Base-by-base conservation (phyloP, 2,113 vertebrate genomes). In the Stigmatopora argus region DNA sequence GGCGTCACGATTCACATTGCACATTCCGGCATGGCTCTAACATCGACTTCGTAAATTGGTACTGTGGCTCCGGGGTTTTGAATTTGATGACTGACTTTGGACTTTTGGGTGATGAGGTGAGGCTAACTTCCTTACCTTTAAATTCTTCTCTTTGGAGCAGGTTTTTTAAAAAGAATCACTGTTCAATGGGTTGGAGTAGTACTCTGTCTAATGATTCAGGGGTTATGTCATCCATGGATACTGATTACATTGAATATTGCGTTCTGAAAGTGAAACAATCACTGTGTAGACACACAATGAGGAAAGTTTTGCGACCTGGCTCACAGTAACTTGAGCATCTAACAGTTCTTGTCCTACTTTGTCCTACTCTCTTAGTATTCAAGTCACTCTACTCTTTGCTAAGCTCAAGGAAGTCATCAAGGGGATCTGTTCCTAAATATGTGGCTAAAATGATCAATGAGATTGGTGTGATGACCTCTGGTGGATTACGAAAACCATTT, bases 21-120 rank as follows among this genome's bases (percentile, higher is more conserved):
- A 57, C 49, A 49, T 73, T 65, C 59, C 44, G 71, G 57, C 63
- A 46, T 60, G 59, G 64, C 60, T 12, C 44, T 59, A 49, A 46
- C 31, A 26, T 52, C n/a, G 35, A 23, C 13, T 67, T 53, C 14
- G 45, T 60, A 61, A 57, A 34, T 45, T 45, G 15, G 61, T 48
- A 70, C 44, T 71, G 31, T 38, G 21, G 41, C 3, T 69, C 23
- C 53, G n/a, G n/a, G 14, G 5, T 61, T 53, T 56, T 3, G 12
- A 31, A n/a, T 64, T 57, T 62, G 14, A 65, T 2, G 23, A 34
- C 34, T 59, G 23, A 51, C 56, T 35, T 67, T n/a, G 6, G 41
- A 70, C 53, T 14, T 60, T 53, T 62, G 5, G 13, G 21, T 44
- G 13, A 65, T 13, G 58, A 63, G 41, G 41, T 46, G 31, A 1